Conservation (phyloP, 1,140 invertebrate species). For the Samia ricini region DNA sequence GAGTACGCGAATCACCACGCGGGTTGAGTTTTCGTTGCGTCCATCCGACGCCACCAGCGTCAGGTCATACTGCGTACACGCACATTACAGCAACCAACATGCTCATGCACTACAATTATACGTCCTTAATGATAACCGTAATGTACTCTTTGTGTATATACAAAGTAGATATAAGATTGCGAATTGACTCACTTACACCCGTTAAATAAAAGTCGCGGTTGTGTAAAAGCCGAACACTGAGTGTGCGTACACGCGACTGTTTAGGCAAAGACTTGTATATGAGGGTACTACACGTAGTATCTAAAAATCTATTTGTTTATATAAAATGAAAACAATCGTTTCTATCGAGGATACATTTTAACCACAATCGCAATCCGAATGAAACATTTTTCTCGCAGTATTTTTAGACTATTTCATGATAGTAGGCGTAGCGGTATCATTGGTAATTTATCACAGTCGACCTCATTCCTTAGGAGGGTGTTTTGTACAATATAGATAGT, state of each 20-base stretch:
- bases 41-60: constrained; percentile 92
- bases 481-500: not conserved
- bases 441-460: not conserved
- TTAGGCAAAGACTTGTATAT: too few relatives aligned
- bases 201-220: too few relatives aligned
- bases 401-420: constrained; percentile 11
- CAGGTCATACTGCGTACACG: constrained; percentile 86
- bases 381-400: not conserved
- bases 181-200: too few relatives aligned
- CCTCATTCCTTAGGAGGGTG: not conserved
- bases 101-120: constrained; percentile 47
- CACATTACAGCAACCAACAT: constrained; percentile 53
- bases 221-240: too few relatives aligned
- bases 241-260: too few relatives aligned
- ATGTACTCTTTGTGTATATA: not conserved
- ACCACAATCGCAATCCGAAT: not conserved
- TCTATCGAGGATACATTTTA: not conserved
- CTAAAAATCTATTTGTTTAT: too few relatives aligned
- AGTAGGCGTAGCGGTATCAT: not conserved
- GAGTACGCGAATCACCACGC: constrained; percentile 86
- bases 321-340: too few relatives aligned
- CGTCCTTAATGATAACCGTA: not conserved
- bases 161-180: too few relatives aligned
- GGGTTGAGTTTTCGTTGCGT: constrained; percentile 89
- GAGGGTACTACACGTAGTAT: too few relatives aligned